Percentiles rank a stretch among this genome's conserved stretches.
These are phyloP conservation scores for Elysia crispata DNA, from an alignment of 2,888 invertebrate species.

Conservation along the genomic window DNA sequence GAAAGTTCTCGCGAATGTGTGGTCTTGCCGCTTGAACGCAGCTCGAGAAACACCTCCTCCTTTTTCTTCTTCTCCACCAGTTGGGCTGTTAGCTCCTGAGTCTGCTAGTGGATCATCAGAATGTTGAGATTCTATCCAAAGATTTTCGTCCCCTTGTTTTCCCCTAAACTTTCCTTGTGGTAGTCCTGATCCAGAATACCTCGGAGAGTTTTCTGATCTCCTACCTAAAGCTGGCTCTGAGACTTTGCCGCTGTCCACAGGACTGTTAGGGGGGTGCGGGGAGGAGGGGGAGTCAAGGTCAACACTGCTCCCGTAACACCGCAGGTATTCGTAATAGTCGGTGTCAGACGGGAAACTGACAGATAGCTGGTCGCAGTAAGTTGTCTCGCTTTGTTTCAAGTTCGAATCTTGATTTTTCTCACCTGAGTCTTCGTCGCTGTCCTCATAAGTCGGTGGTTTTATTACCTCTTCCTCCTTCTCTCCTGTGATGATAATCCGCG, in stretches of 20 bases:
- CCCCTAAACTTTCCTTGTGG: not conserved
- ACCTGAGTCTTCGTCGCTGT: no score
- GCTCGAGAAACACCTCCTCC: not conserved
- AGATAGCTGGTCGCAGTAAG: no score
- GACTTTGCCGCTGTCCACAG: not conserved
- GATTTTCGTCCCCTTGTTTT: not conserved
- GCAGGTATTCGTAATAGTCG: slow-evolving; percentile 31
- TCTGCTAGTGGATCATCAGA: no score
- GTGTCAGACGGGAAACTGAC: not conserved
- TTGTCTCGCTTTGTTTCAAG: no score
- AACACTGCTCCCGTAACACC: slow-evolving; percentile 34
- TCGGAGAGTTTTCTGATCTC: not conserved
- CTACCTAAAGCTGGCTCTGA: not conserved
- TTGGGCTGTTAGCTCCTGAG: not conserved
- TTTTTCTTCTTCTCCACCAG: not conserved
- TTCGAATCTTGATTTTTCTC: no score
- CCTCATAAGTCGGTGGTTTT: not conserved
- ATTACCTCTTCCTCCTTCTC: not conserved
- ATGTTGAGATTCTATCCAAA: no score
- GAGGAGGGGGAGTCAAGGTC: not conserved
- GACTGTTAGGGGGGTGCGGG: not conserved
- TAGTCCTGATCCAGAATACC: no score
- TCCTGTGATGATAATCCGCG: not conserved
- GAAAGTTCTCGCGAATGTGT: not conserved
- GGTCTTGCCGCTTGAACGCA: not conserved